Evolutionary conservation across 1,140 invertebrate species (phyloP).

Genomic region (Diorhabda sublineata): DNA sequence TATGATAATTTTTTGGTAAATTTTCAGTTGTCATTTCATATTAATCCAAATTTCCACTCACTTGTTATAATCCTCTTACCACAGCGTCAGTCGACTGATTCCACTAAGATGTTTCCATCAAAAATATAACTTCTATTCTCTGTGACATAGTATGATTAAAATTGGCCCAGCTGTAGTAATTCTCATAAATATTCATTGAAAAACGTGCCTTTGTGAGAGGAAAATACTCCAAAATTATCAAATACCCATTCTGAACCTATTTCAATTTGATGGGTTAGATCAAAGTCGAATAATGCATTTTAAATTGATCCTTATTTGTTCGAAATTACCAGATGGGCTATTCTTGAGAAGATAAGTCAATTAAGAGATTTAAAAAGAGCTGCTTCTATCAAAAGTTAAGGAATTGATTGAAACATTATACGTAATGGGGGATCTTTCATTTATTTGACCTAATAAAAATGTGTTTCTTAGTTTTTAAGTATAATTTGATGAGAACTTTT

Average conservation of each 20-base stretch:
- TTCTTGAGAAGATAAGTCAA: background rate
- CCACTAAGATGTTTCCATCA: constrained; percentile 1
- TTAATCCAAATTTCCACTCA: background rate
- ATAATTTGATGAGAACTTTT: no score
- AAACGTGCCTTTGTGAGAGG: constrained; percentile 16
- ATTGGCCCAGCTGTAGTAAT: constrained; percentile 3
- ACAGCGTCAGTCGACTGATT: background rate
- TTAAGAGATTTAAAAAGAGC: background rate
- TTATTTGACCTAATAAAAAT: no score
- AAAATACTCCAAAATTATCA: constrained; percentile 12
- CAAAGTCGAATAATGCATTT: constrained; percentile 19
- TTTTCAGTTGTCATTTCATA: background rate
- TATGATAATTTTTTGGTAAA: background rate
- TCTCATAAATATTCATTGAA: constrained; percentile 16
- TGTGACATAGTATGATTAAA: background rate
- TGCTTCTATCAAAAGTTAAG: no score
- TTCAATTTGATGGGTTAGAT: constrained; percentile 10
- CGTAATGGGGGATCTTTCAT: no score
- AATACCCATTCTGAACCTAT: background rate
- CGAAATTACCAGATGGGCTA: background rate
- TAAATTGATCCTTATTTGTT: constrained; percentile 15
- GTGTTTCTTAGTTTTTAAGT: no score
- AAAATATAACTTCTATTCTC: background rate
- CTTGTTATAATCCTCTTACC: background rate
- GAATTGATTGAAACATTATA: no score